Evolutionary conservation across 2,797 vertebrate genomes (phyloP).

Genomic region (Balearica regulorum): DNA sequence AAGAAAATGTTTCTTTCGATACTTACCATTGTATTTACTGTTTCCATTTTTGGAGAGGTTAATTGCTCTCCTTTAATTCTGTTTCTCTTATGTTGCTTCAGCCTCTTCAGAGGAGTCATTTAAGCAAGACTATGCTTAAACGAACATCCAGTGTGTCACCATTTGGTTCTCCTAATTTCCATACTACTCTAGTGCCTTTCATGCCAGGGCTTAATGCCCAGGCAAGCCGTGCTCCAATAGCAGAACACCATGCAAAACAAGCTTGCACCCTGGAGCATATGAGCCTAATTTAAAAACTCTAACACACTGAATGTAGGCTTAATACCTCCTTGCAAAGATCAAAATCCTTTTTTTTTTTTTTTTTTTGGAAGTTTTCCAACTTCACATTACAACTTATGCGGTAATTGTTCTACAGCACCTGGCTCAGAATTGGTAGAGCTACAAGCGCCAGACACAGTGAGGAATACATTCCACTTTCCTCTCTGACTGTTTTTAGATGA

Average conservation of each 20-base stretch:
- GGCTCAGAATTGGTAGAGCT: not conserved
- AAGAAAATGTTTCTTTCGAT: not conserved
- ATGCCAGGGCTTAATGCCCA: constrained; percentile 46
- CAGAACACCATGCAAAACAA: not conserved
- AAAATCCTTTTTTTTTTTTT: not conserved
- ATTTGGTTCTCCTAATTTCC: constrained; percentile 38
- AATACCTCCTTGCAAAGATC: not conserved
- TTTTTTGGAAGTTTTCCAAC: not conserved
- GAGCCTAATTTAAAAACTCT: constrained; percentile 24
- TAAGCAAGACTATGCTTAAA: not conserved
- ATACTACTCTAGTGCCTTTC: not conserved
- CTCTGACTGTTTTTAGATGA: not conserved
- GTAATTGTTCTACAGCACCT: not conserved
- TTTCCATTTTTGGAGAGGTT: not conserved
- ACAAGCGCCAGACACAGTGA: not conserved
- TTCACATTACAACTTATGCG: not conserved
- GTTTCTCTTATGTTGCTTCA: not conserved
- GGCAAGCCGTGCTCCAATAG: not conserved
- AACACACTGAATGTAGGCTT: constrained; percentile 21
- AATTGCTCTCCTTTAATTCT: not conserved
- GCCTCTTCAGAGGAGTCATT: not conserved
- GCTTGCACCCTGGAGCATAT: not conserved
- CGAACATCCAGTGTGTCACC: constrained; percentile 3
- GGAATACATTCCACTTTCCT: not conserved
- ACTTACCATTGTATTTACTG: not conserved